phyloP scores from a whole-genome alignment of 2,113 vertebrate species.

The Delphinus delphis region DNA sequence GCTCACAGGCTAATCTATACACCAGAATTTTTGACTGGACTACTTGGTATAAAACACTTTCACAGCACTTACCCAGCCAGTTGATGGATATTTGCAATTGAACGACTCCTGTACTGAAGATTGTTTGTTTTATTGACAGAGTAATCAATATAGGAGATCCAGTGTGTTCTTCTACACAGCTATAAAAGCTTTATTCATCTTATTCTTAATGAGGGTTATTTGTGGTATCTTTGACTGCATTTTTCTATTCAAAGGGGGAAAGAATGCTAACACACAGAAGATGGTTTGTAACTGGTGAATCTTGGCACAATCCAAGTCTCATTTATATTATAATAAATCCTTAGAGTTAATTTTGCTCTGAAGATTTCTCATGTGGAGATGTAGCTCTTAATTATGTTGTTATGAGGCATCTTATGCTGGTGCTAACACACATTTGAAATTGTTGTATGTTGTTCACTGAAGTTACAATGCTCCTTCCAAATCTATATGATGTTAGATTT shows the following conservation, averaged over 20 bases:
- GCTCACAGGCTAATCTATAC: background rate
- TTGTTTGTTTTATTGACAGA: background rate
- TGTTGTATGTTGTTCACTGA: background rate
- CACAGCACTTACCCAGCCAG: background rate
- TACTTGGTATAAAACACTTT: background rate
- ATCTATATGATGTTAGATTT: background rate
- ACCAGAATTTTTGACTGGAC: background rate
- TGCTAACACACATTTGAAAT: background rate
- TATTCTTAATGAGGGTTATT: background rate
- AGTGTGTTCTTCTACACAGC: background rate
- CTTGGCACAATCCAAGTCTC: background rate
- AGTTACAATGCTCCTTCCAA: background rate
- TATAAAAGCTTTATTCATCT: background rate
- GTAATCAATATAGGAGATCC: background rate
- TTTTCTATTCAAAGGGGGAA: background rate
- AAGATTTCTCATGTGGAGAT: background rate
- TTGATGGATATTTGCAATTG: background rate
- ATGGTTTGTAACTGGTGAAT: background rate
- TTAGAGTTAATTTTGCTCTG: background rate
- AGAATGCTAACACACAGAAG: background rate
- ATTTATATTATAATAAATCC: background rate
- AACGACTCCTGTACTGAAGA: background rate
- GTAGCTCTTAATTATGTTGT: background rate
- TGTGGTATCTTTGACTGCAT: background rate
- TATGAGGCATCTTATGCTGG: background rate